Evolutionary conservation across 2,113 vertebrate species (phyloP), one percentile per base, ranked within the genome.

Genomic region (Phocoena sinus): DNA sequence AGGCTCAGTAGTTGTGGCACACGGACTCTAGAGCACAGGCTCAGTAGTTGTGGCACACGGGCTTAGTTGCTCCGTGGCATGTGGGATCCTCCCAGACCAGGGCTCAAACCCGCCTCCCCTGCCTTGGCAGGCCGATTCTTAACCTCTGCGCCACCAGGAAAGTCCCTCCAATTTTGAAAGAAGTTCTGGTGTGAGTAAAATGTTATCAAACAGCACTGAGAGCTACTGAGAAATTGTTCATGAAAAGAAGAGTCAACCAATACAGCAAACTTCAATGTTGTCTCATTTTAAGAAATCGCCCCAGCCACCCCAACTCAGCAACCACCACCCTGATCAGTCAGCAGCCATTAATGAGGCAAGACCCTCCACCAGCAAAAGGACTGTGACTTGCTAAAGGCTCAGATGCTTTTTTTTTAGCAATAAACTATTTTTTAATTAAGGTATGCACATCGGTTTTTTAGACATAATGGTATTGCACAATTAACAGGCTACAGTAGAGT

Each of bases 81-180:
- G 53, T 53, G 53, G 53, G 53, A 53, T 53, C 53, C 53, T 53
- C 53, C 15, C 5, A 1, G 53, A 53, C 53, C 53, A 53, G 53
- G 15, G 15, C 53, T 53, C 53, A 1, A 53, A 53, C 53, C 53
- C 1, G 0, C 1, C 0, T 53, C 53, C 53, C 53, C 53, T 17
- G 53, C 53, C 17, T 53, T 53, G 53, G 15, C 53, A 53, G 53
- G 53, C 5, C 15, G 53, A 17, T 53, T 17, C 53, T 17, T 53
- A 53, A 53, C 53, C 53, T 53, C 15, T 53, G 53, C 1, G 5
- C 53, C 53, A 53, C 1, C 53, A 53, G 53, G 53, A 15, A 53
- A 53, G 15, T 53, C 53, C 53, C 28, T 53, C 44, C 17, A 50
- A 21, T 53, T 50, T 12, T 33, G 44, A 50, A 77, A 77, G 68